These are phyloP conservation scores for Falco columbarius DNA, from an alignment of 2,797 vertebrate genomes.

Conservation along the genomic window DNA sequence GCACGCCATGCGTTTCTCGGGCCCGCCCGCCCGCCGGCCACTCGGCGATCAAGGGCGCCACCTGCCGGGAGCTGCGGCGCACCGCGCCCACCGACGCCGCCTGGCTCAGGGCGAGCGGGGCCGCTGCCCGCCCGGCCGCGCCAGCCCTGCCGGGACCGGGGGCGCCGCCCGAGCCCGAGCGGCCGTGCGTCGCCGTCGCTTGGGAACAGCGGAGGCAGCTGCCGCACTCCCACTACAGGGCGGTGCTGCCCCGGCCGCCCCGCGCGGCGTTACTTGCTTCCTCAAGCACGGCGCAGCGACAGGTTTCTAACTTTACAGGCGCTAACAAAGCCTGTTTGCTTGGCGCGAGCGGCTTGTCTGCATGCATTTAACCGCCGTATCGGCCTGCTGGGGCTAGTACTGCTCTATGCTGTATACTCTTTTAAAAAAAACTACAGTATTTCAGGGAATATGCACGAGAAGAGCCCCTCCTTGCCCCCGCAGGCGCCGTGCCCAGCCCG, in stretches of 20 bases:
- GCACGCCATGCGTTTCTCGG: neutral
- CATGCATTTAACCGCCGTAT: accelerated
- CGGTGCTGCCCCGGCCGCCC: neutral
- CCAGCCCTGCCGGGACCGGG: neutral
- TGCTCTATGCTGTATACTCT: neutral
- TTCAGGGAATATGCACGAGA: neutral
- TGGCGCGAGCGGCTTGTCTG: neutral
- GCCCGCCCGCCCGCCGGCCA: slow-evolving; percentile 18
- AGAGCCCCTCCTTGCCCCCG: neutral
- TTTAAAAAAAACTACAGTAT: too few relatives aligned
- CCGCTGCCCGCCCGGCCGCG: too few relatives aligned
- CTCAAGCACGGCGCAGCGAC: neutral
- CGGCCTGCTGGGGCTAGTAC: neutral
- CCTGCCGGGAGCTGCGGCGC: slow-evolving; percentile 59
- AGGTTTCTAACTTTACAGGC: neutral
- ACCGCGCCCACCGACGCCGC: neutral
- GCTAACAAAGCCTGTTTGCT: neutral
- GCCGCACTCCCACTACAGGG: neutral
- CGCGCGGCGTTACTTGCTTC: neutral
- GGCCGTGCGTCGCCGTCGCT: neutral
- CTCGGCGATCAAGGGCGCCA: slow-evolving; percentile 78
- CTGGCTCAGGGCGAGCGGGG: too few relatives aligned
- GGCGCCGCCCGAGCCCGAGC: too few relatives aligned
- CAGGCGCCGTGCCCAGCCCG: accelerated
- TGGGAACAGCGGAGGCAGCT: neutral